These are phyloP conservation scores for Phaenicophaeus curvirostris DNA, from an alignment of 2,797 vertebrate genomes.

Conservation along the genomic window DNA sequence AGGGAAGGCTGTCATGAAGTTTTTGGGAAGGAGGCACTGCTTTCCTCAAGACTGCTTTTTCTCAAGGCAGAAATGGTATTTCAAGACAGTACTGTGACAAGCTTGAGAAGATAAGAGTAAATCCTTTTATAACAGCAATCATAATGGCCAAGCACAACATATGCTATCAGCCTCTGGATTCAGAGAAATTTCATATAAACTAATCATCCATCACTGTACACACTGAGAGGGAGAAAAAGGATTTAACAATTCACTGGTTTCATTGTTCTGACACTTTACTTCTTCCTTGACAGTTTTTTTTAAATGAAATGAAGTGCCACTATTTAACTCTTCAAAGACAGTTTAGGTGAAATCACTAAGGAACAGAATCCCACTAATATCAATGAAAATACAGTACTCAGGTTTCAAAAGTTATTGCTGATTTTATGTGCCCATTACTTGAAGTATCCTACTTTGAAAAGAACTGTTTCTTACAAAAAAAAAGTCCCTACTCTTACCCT, in stretches of 20 bases:
- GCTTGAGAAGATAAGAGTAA: background rate
- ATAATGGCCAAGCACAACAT: background rate
- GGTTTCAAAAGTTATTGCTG: background rate
- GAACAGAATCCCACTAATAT: background rate
- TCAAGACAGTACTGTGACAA: background rate
- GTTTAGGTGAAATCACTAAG: background rate
- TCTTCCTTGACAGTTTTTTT: background rate
- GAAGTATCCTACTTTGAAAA: background rate
- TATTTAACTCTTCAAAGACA: background rate
- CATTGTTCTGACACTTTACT: background rate
- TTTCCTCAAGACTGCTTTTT: background rate
- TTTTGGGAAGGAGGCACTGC: accelerated
- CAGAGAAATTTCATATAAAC: background rate
- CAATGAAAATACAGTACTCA: background rate
- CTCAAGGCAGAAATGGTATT: background rate
- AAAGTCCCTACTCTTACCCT: background rate
- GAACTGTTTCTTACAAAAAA: background rate
- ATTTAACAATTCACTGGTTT: background rate
- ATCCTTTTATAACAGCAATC: background rate
- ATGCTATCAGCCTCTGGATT: background rate
- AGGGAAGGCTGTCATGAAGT: background rate
- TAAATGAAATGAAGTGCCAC: background rate
- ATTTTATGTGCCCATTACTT: background rate
- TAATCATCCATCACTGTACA: background rate
- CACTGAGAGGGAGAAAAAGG: background rate